Evolutionary conservation across 2,797 vertebrate genomes (phyloP), one percentile per base, ranked within the genome.

Genomic region (Pogonophryne albipinna): DNA sequence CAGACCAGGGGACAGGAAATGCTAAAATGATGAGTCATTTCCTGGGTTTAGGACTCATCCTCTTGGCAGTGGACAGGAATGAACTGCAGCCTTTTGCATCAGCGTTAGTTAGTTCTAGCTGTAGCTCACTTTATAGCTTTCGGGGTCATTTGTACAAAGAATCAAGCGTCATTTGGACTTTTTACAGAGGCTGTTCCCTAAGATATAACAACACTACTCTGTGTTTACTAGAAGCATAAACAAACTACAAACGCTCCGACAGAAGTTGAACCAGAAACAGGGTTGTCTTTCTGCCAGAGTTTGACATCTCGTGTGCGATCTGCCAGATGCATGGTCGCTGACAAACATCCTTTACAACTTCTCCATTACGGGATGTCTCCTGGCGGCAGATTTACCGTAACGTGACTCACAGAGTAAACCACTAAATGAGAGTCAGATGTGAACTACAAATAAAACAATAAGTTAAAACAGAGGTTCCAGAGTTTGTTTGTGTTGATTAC

Each of bases 371-470:
- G 61, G 46, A 68, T 3, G 59, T 47, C 1, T 57, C n/a, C 41
- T 64, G 61, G 56, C 71, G 66, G 65, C 23, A 6, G 44, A 20
- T 76, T 71, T 60, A 57, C 59, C 65, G 50, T 56, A 55, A 71
- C 14, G 10, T n/a, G 23, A 65, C 14, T 63, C 34, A 6, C 15
- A 1, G 42, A 7, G 20, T n/a, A 6, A 47, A 52, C 20, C 56
- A 55, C n/a, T 16, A 56, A 74, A 74, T 56, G 53, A 51, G 4
- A 51, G 4, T 38, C 76, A 76, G 65, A 79, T 72, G 76, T 56
- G 6, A 64, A 55, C 31, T 16, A 51, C 16, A 20, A 45, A 50
- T 46, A 15, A 11, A 63, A 41, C 17, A 49, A 60, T 31, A 11
- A 20, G n/a, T 45, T 27, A 0, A 13, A 10, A n/a, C 41, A n/a